Evolutionary conservation across 37 sponge, comb jelly and placozoan species (phyloP), one percentile per base, ranked within the genome.

Genomic region (Lycopodina hypogea): DNA sequence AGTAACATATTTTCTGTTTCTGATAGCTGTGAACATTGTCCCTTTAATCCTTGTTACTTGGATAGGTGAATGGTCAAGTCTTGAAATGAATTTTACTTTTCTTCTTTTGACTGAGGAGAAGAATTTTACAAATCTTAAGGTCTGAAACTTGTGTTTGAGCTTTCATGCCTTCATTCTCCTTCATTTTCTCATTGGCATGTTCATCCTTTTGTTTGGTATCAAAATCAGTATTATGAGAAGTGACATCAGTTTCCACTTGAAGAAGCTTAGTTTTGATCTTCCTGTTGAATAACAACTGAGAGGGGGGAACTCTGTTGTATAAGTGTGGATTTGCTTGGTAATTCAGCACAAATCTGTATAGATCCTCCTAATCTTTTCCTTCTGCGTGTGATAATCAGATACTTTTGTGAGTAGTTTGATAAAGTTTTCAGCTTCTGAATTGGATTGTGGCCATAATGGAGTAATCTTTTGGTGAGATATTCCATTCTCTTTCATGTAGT

Each of bases 341-440:
- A 37, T 84, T 76, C 32, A 84, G 29, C 17, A 84, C 56, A 34
- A 84, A 84, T 11, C 7, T 35, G 59, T 79, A 60, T 17, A 78
- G 68, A 24, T 72, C 22, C 69, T 77, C 77, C 38, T 67, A 84
- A 26, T 69, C 52, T 73, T 37, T 78, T 52, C 68, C 58, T 78
- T 85, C 80, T 4, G 74, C 57, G n/a, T 73, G 55, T 6, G 86
- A 78, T 33, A 56, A 40, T 14, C 79, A 73, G 37, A 85, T 64
- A 79, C 68, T 52, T 85, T 85, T 15, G 79, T 85, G 1, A 85
- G 55, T 12, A 72, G 78, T 36, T 84, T 76, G 78, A 84, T 84
- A 36, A 84, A 84, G 35, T 69, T 83, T 52, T 83, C 85, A n/a
- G 72, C 71, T 77, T 84, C 70, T 58, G 85, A 69, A 58, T 84